A percentile compares a stretch with the other conserved stretches of the same genome.
Evolutionary conservation across 2,797 vertebrate genomes (phyloP).

Genomic region (Sebastes cheni): DNA sequence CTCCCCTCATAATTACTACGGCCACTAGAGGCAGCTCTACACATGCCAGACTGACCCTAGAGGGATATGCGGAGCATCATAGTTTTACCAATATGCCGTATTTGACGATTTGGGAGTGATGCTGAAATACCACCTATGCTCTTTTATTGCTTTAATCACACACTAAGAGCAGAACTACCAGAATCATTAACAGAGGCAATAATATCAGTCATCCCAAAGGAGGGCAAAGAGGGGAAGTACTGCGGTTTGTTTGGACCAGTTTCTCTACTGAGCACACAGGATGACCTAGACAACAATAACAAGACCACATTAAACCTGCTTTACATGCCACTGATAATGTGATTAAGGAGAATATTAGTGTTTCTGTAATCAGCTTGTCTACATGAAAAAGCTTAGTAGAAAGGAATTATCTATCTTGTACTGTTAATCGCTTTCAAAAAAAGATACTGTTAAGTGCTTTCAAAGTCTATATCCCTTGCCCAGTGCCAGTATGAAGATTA

Average conservation of each 20-base stretch:
- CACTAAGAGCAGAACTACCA: not conserved
- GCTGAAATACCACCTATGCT: not conserved
- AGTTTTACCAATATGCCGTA: not conserved
- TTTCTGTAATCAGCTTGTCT: not conserved
- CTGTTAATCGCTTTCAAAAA: not conserved
- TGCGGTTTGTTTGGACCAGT: not conserved
- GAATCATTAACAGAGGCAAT: not conserved
- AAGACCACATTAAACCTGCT: not conserved
- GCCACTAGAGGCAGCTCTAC: not conserved
- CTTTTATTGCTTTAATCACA: constrained; percentile 2
- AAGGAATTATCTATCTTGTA: not conserved
- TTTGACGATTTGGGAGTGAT: not conserved
- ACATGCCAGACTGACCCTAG: not conserved
- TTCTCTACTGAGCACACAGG: not conserved
- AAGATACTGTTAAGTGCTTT: not conserved
- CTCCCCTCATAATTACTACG: not conserved
- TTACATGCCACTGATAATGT: not conserved
- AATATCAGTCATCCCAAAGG: constrained; percentile 1
- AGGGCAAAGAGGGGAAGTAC: not conserved
- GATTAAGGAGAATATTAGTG: not conserved
- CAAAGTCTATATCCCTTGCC: not conserved
- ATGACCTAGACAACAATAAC: not conserved
- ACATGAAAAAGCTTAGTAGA: not conserved
- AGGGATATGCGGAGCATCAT: not conserved
- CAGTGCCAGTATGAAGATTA: not conserved